Percentiles rank a stretch among this genome's conserved stretches.
Evolutionary conservation across 2,113 vertebrate species (phyloP).

Genomic region (Malaclemys terrapin): DNA sequence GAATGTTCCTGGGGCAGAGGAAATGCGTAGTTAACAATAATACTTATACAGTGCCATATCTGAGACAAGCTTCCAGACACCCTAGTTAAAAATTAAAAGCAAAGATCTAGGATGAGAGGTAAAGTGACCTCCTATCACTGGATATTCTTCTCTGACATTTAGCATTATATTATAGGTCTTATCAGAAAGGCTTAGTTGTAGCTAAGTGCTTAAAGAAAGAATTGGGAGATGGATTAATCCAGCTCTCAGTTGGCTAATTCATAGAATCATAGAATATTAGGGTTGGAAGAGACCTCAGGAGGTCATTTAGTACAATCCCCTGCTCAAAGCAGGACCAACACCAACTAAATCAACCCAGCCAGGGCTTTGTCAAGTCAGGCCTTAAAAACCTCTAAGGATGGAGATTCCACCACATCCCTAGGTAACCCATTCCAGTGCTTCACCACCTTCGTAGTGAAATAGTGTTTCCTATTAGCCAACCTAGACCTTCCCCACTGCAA

Average conservation of each 20-base stretch:
- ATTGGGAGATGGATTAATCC: background rate
- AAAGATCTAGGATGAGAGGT: background rate
- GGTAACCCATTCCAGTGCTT: too few relatives aligned
- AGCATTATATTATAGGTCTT: background rate
- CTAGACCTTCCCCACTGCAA: too few relatives aligned
- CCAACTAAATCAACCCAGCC: too few relatives aligned
- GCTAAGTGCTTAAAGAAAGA: background rate
- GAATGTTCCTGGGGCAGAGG: background rate
- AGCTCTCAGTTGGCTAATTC: background rate
- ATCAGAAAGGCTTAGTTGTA: background rate
- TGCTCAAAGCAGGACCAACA: too few relatives aligned
- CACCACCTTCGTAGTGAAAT: too few relatives aligned
- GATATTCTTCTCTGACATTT: background rate
- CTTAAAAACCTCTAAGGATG: too few relatives aligned
- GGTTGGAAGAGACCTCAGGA: too few relatives aligned
- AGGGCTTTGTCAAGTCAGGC: too few relatives aligned
- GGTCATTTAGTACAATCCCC: too few relatives aligned
- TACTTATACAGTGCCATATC: background rate
- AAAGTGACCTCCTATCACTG: background rate
- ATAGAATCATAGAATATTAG: too few relatives aligned
- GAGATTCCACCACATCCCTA: too few relatives aligned
- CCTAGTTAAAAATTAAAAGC: background rate
- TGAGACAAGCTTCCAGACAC: background rate
- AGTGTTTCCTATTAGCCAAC: too few relatives aligned
- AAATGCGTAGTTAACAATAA: background rate